Evolutionary conservation across 2,113 vertebrate species (phyloP), one percentile per base, ranked within the genome.

Genomic region (Gopherus flavomarginatus): DNA sequence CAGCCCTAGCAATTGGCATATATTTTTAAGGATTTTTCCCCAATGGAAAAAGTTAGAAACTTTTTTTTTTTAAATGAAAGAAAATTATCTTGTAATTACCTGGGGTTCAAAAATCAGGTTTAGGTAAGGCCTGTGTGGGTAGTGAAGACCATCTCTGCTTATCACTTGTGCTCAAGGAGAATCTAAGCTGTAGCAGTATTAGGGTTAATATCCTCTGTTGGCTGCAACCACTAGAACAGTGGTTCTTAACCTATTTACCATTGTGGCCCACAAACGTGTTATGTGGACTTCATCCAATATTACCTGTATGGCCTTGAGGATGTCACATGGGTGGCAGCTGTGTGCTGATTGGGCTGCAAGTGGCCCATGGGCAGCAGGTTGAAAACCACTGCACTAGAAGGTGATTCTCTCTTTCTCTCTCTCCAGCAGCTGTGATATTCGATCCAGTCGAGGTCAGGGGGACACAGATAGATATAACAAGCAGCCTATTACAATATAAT

Each of bases 121-220:
- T 42, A 50, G 42, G 7, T 79, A 31, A 78, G 29, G 29, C 11
- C 52, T 35, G 8, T n/a, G 47, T 56, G 62, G 35, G 7, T 82
- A 86, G 52, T 26, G 27, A 90, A 80, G 75, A 38, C 35, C 22
- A 16, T 16, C 7, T 65, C 90, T 88, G 29, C 75, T 72, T 62
- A 0, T 83, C 31, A 0, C 1, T 4, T 38, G 47, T 84, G 24
- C 3, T 86, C 11, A 53, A 81, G 65, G 8, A 27, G 81, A 44
- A 72, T 86, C 95, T 53, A 38, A 56, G 19, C 24, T n/a, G 49
- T 49, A 27, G 27, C 1, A 0, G 0, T 57, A 5, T 87, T 87
- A 31, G 85, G 77, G 54, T 93, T 95, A 94, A 78, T n/a, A 16
- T 53, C 12, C 47, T 81, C 77, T 83, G 82, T 38, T 50, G 79